A percentile compares a stretch with the other conserved stretches of the same genome.
These are phyloP conservation scores for Parus major DNA, from an alignment of 2,113 vertebrate genomes.

Conservation along the genomic window DNA sequence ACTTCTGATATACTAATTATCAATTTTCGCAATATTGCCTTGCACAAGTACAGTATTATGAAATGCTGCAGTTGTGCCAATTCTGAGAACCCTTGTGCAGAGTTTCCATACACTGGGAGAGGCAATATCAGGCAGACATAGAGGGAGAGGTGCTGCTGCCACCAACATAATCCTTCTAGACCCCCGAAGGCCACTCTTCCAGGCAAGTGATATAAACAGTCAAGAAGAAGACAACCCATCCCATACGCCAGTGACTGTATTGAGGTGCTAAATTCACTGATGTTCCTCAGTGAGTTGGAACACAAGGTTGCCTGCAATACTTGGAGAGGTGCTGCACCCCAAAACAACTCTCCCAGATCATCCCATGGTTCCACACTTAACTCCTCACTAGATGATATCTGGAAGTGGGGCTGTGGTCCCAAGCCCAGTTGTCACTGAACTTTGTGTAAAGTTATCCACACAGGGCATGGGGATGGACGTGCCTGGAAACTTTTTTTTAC, in stretches of 20 bases:
- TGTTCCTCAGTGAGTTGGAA: not conserved
- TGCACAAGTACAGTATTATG: not conserved
- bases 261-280: not conserved
- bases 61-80: not conserved
- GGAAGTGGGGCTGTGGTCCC: not conserved
- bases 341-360: not conserved
- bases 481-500: not conserved
- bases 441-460: not conserved
- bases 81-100: not conserved
- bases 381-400: not conserved
- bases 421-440: not conserved
- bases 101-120: not conserved
- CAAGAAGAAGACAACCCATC: not conserved
- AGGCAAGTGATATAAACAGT: accelerated
- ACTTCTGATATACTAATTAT: not conserved
- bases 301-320: not conserved
- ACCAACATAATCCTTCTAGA: not conserved
- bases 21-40: not conserved
- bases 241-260: not conserved
- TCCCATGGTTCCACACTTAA: not conserved
- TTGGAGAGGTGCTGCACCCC: not conserved
- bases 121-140: not conserved
- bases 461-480: not conserved
- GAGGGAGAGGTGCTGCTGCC: not conserved
- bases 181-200: not conserved